Evolutionary conservation across 2,113 vertebrate genomes (phyloP).

Genomic region (Spea multiplicata): DNA sequence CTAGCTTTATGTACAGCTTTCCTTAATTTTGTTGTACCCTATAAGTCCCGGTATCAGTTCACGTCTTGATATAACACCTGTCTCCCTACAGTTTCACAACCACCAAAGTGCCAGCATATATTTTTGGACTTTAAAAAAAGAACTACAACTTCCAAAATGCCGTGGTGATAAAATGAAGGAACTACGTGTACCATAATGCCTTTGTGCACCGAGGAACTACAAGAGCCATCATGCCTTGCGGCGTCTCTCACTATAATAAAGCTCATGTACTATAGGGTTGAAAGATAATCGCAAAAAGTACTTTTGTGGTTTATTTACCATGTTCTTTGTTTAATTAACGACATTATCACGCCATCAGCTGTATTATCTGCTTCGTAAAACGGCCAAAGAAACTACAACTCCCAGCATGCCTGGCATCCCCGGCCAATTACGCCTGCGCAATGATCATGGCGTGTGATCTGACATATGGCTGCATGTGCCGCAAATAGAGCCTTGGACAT

Average conservation of each 20-base stretch:
- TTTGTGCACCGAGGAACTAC: not conserved
- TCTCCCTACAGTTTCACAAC: too few species aligned
- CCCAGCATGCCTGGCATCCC: not conserved
- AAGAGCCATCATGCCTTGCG: not conserved
- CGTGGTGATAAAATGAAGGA: not conserved
- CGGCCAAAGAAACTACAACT: constrained; percentile 1
- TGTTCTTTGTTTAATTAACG: not conserved
- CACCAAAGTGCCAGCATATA: too few species aligned
- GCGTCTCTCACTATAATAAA: not conserved
- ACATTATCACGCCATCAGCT: not conserved
- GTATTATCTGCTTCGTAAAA: not conserved
- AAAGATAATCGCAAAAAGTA: not conserved
- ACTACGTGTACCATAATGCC: constrained; percentile 33
- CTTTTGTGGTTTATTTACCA: not conserved
- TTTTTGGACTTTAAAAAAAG: too few species aligned
- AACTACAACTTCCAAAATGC: constrained; percentile 33
- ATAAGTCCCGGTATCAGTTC: too few species aligned
- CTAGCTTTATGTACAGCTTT: too few species aligned
- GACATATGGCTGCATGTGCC: too few species aligned
- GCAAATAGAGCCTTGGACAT: not conserved
- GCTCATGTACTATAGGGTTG: not conserved
- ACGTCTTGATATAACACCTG: too few species aligned
- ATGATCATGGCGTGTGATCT: not conserved
- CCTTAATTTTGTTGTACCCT: too few species aligned
- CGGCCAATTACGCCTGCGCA: not conserved